Conservation (phyloP, 2,888 invertebrate genomes). For the Adelognathus sp. region DNA sequence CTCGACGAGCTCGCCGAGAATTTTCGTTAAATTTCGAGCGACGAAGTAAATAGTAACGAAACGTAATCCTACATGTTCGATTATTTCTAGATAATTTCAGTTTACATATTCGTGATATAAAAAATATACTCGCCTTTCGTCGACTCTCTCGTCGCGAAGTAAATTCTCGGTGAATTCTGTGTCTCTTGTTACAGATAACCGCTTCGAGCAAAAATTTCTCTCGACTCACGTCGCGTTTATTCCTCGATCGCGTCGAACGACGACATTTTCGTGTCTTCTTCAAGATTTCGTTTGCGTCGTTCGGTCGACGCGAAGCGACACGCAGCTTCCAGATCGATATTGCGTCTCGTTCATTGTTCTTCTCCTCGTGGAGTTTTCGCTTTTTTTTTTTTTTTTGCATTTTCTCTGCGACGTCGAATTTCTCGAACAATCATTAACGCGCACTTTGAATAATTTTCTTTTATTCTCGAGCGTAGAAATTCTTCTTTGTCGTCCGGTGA, state of each 20-base stretch:
- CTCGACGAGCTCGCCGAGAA: constrained; percentile 41
- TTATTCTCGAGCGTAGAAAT: background rate
- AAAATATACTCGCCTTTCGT: constrained; percentile 74
- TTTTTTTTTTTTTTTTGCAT: constrained; percentile 3
- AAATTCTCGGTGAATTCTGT: background rate
- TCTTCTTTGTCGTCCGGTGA: constrained; percentile 11
- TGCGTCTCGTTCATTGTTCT: constrained; percentile 16
- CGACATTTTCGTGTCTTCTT: constrained; percentile 2
- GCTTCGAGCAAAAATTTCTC: background rate
- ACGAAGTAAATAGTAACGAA: background rate
- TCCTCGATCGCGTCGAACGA: background rate
- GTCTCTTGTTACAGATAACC: background rate
- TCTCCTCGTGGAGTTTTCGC: constrained; percentile 34
- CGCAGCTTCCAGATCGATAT: constrained; percentile 11
- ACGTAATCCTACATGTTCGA: background rate
- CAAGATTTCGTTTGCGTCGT: background rate
- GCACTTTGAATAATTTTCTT: constrained; percentile 27
- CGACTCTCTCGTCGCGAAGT: constrained; percentile 7
- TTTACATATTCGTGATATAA: constrained; percentile 46
- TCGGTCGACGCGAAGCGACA: no score
- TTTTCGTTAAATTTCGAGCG: background rate
- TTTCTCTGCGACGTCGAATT: background rate
- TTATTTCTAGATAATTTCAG: background rate
- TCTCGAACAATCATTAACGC: constrained; percentile 24
- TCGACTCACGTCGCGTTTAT: background rate